Conservation (phyloP, 2,888 invertebrate genomes). For the Didymodactylos carnosus region DNA sequence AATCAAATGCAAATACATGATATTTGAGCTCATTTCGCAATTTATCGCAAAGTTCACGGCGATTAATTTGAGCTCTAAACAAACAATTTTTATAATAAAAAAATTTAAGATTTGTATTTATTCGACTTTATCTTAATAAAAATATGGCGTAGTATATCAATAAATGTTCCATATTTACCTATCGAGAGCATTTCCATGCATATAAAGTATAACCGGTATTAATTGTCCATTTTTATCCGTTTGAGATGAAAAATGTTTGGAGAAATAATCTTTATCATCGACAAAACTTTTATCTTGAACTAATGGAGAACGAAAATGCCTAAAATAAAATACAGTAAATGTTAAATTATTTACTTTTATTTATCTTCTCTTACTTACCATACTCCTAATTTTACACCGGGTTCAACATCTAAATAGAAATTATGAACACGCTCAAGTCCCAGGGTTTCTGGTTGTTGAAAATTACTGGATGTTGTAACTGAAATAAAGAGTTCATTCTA, state of each 20-base stretch:
- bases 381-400: background rate
- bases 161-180: background rate
- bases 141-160: too few relatives aligned
- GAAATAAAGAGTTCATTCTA: too few relatives aligned
- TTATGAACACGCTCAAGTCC: conserved; percentile 1
- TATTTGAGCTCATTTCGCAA: background rate
- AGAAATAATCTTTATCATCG: conserved; percentile 4
- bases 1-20: conserved; percentile 8
- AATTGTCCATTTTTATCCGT: too few relatives aligned
- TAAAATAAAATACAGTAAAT: background rate
- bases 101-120: too few relatives aligned
- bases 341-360: background rate
- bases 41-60: conserved; percentile 2
- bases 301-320: conserved; percentile 6
- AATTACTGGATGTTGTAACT: background rate
- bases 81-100: too few relatives aligned
- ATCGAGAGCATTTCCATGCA: conserved; percentile 6
- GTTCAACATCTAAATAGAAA: conserved; percentile 6
- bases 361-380: background rate
- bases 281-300: background rate
- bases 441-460: background rate
- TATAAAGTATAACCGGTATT: conserved; percentile 1
- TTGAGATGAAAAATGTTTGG: background rate
- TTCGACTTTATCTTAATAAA: too few relatives aligned
- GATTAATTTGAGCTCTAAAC: background rate